Percentiles rank a stretch among this genome's conserved stretches.
phyloP scores from a whole-genome alignment of 2,888 invertebrate species.

The Andricus quercusramuli region DNA sequence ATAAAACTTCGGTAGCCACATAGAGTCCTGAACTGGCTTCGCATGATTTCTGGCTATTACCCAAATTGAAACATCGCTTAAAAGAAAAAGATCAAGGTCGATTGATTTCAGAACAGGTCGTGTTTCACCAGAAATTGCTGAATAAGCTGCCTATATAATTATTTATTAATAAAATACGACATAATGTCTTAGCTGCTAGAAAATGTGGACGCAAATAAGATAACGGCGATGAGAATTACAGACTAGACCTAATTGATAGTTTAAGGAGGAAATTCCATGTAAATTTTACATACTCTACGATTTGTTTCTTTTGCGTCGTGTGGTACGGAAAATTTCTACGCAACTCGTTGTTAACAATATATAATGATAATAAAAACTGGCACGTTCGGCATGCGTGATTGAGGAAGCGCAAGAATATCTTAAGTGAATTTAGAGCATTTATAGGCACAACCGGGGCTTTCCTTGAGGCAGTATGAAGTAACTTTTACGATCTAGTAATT shows the following conservation, averaged over 20 bases:
- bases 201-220: neutral
- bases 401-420: constrained; percentile 31
- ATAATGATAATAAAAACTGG: constrained; percentile 34
- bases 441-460: constrained; percentile 5
- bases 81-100: too few relatives aligned
- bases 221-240: neutral
- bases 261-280: constrained; percentile 3
- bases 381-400: constrained; percentile 5
- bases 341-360: constrained; percentile 10
- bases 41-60: too few relatives aligned
- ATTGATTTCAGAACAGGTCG: too few relatives aligned
- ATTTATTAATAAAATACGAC: neutral
- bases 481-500: constrained; percentile 60
- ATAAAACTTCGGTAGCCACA: too few relatives aligned
- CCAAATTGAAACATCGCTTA: too few relatives aligned
- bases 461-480: constrained; percentile 29
- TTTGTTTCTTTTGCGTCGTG: constrained; percentile 5
- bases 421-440: constrained; percentile 42
- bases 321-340: constrained; percentile 16
- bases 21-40: too few relatives aligned
- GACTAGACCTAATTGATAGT: constrained; percentile 27
- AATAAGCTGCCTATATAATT: too few relatives aligned
- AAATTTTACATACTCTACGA: neutral
- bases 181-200: neutral
- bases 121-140: too few relatives aligned